phyloP scores from a whole-genome alignment of 1,140 invertebrate species.

The Neotoxoptera formosana region DNA sequence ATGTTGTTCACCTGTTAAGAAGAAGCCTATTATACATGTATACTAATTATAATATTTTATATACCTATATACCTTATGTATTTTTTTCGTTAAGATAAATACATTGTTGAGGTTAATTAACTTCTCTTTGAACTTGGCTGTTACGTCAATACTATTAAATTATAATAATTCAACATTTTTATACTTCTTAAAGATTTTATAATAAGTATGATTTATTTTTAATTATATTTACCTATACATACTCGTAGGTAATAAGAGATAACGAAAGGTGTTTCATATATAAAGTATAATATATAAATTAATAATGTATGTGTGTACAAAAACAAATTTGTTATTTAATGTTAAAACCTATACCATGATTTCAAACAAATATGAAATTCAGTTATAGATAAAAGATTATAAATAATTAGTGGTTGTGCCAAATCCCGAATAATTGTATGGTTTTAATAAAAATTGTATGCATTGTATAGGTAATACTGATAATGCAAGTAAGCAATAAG shows the following conservation, averaged over 20 bases:
- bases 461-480: background rate
- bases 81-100: background rate
- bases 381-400: background rate
- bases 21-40: background rate
- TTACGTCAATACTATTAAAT: slow-evolving; percentile 28
- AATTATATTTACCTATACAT: background rate
- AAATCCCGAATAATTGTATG: background rate
- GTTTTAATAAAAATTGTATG: background rate
- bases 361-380: background rate
- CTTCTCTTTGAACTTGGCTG: slow-evolving; percentile 37
- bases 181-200: background rate
- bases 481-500: too few relatives aligned
- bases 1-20: background rate
- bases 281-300: slow-evolving; percentile 15
- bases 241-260: background rate
- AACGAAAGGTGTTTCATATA: background rate
- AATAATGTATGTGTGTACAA: background rate
- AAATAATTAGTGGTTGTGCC: background rate
- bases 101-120: slow-evolving; percentile 28
- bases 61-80: background rate
- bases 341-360: background rate
- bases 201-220: slow-evolving; percentile 33
- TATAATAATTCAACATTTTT: background rate
- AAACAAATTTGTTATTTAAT: slow-evolving; percentile 27
- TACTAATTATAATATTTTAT: slow-evolving; percentile 3